A percentile compares a stretch with the other conserved stretches of the same genome.
phyloP scores from a whole-genome alignment of 2,113 vertebrate genomes.

The Gorsachius goisagi region DNA sequence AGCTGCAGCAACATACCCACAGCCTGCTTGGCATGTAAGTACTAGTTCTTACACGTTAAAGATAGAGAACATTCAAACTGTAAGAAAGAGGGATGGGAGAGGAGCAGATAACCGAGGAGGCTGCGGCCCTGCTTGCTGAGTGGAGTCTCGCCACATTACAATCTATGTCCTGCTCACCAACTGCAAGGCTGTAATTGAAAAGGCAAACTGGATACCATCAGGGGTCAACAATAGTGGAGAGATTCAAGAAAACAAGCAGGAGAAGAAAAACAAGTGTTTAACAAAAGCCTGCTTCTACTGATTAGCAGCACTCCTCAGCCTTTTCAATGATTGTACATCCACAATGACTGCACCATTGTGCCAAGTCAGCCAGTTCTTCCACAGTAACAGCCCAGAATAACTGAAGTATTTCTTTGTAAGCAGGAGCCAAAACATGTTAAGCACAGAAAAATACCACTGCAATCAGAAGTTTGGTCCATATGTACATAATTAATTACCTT shows the following conservation, averaged over 20 bases:
- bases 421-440: background rate
- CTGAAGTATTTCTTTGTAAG: background rate
- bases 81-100: background rate
- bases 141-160: background rate
- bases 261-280: background rate
- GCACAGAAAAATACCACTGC: background rate
- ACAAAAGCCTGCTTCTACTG: background rate
- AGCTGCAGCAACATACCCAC: background rate
- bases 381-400: background rate
- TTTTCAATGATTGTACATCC: background rate
- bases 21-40: background rate
- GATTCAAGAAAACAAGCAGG: background rate
- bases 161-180: background rate
- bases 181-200: background rate
- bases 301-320: background rate
- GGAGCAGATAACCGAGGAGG: background rate
- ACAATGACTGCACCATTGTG: constrained; percentile 1
- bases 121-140: background rate
- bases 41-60: background rate
- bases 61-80: background rate
- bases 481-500: background rate
- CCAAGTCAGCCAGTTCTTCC: constrained; percentile 16
- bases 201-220: background rate
- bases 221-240: background rate
- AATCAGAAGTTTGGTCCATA: background rate